Percentiles rank a stretch among this genome's conserved stretches.
These are phyloP conservation scores for Podocnemis expansa DNA, from an alignment of 2,113 vertebrate species.

Conservation along the genomic window DNA sequence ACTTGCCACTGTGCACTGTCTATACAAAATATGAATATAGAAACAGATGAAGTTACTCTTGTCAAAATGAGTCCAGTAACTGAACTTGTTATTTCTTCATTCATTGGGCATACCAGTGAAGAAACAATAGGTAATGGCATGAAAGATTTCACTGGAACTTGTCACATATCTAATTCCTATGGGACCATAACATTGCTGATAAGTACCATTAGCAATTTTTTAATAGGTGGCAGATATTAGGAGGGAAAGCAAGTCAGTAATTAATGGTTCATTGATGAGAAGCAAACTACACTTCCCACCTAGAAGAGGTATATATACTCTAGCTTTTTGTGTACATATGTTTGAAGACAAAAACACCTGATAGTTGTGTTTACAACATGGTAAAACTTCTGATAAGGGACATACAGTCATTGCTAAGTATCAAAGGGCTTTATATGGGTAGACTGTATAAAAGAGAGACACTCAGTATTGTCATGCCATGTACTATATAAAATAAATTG, in stretches of 20 bases:
- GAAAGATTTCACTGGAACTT: not conserved
- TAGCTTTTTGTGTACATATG: not conserved
- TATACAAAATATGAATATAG: not conserved
- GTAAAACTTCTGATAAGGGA: constrained; percentile 5
- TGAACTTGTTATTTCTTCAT: not conserved
- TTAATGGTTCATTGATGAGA: not conserved
- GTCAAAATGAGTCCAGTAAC: not conserved
- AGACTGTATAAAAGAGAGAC: not conserved
- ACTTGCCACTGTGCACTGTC: rapidly evolving
- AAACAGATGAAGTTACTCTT: not conserved
- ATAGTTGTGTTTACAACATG: rapidly evolving
- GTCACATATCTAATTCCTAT: not conserved
- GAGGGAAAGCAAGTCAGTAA: not conserved
- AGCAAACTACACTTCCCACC: not conserved
- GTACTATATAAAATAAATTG: not conserved
- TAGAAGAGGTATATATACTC: not conserved
- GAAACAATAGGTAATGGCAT: not conserved
- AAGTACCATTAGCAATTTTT: not conserved
- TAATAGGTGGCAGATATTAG: not conserved
- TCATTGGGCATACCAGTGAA: not conserved
- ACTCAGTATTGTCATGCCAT: not conserved
- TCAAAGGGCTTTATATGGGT: not conserved
- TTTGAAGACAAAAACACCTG: not conserved
- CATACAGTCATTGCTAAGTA: not conserved
- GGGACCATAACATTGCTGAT: not conserved